phyloP scores from a whole-genome alignment of 2,797 vertebrate genomes.

The Petrocephalus schoutedeni region DNA sequence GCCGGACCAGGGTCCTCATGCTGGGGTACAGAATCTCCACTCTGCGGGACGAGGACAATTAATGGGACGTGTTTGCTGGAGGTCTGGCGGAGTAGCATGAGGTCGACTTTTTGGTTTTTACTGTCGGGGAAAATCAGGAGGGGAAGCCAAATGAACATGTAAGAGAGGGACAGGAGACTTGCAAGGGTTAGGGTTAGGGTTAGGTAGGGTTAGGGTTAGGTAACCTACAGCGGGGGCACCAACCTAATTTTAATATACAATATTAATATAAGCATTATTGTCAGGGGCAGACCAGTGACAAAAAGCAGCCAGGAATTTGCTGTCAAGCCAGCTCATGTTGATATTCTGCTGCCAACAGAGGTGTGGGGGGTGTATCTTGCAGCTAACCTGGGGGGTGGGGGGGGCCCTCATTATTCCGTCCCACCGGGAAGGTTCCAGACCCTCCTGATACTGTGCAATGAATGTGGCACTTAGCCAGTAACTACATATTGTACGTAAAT shows the following conservation, averaged over 20 bases:
- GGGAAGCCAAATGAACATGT: background rate
- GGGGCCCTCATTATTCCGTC: background rate
- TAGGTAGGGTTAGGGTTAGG: too few relatives aligned
- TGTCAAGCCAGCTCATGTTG: too few relatives aligned
- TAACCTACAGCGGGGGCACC: background rate
- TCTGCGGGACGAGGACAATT: conserved; percentile 38
- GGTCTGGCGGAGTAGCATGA: background rate
- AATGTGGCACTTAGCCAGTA: background rate
- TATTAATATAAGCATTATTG: background rate
- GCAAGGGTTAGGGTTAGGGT: too few relatives aligned
- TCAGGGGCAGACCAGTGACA: background rate
- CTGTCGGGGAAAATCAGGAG: background rate
- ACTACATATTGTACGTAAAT: background rate
- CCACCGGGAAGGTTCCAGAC: background rate
- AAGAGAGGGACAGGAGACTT: background rate
- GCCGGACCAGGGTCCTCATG: conserved; percentile 56
- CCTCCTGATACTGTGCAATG: background rate
- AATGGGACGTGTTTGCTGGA: background rate
- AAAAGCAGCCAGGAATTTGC: too few relatives aligned
- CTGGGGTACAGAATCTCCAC: conserved; percentile 57
- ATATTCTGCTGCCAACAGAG: background rate
- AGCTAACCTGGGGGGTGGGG: background rate
- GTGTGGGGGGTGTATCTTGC: background rate
- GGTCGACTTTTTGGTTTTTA: background rate
- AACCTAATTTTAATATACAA: background rate